Evolutionary conservation across 2,797 vertebrate genomes (phyloP).

Genomic region (Bovichtus diacanthus): DNA sequence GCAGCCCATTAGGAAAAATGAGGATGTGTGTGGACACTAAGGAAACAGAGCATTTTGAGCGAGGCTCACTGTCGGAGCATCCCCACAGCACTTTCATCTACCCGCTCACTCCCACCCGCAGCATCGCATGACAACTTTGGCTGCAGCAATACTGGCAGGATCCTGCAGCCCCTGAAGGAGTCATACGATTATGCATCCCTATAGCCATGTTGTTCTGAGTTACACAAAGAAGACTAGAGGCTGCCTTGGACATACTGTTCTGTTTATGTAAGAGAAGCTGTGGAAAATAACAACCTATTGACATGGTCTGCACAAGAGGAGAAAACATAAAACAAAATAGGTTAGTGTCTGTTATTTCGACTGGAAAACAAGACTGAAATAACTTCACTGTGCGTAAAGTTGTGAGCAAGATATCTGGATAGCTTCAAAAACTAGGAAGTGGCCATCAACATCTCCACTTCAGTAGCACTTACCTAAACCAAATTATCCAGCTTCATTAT

Average conservation of each 20-base stretch:
- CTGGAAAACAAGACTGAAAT: slow-evolving; percentile 5
- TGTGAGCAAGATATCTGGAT: not conserved
- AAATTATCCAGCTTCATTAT: no score
- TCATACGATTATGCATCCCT: slow-evolving; percentile 68
- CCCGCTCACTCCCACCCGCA: slow-evolving; percentile 66
- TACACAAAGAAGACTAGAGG: slow-evolving; percentile 61
- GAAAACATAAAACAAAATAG: not conserved
- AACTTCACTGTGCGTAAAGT: not conserved
- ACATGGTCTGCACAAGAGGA: slow-evolving; percentile 30
- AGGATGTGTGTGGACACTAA: slow-evolving; percentile 63
- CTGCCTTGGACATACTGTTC: slow-evolving; percentile 39
- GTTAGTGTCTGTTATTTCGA: not conserved
- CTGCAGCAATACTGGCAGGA: slow-evolving; percentile 71
- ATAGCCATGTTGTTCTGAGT: slow-evolving; percentile 65
- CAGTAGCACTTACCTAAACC: no score
- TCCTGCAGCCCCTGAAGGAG: slow-evolving; percentile 69
- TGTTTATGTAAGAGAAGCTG: slow-evolving; percentile 36
- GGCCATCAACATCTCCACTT: not conserved
- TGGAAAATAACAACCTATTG: slow-evolving; percentile 36
- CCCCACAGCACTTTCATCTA: slow-evolving; percentile 73
- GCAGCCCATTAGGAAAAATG: slow-evolving; percentile 70
- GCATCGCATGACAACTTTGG: slow-evolving; percentile 76
- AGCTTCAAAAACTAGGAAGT: not conserved
- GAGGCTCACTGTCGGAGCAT: slow-evolving; percentile 63
- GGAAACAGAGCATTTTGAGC: slow-evolving; percentile 59